Percentiles rank a stretch among this genome's conserved stretches.
Conservation (phyloP, 2,113 vertebrate genomes). For the Austrofundulus limnaeus region DNA sequence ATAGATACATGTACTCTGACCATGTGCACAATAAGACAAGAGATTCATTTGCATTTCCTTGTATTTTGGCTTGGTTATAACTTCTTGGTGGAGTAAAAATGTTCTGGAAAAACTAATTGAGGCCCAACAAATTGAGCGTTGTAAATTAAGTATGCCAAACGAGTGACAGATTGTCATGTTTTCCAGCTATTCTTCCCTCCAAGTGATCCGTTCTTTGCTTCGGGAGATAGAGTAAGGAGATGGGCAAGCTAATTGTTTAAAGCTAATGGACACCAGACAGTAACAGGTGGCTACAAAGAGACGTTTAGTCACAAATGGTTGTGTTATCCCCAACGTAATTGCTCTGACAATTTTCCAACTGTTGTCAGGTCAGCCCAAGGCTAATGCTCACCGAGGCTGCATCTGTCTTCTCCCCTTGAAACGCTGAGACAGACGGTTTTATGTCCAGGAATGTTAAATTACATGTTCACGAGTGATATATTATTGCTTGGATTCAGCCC, state of each 20-base stretch:
- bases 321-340: slow-evolving; percentile 63
- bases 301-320: slow-evolving; percentile 50
- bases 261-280: slow-evolving; percentile 46
- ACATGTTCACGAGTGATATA: slow-evolving; percentile 42
- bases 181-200: background rate
- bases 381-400: slow-evolving; percentile 46
- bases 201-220: background rate
- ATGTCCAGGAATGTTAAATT: slow-evolving; percentile 41
- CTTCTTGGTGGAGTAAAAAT: slow-evolving; percentile 11
- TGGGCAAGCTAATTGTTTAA: slow-evolving; percentile 51
- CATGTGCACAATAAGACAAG: slow-evolving; percentile 22
- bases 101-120: background rate
- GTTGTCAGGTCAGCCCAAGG: slow-evolving; percentile 55
- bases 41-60: slow-evolving; percentile 36
- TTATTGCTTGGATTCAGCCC: slow-evolving; percentile 47
- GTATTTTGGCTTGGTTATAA: slow-evolving; percentile 19
- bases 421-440: slow-evolving; percentile 36
- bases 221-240: slow-evolving; percentile 19
- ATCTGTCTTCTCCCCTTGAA: slow-evolving; percentile 29
- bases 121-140: background rate
- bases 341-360: slow-evolving; percentile 57
- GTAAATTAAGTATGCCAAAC: background rate
- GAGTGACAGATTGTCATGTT: slow-evolving; percentile 12
- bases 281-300: slow-evolving; percentile 61
- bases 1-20: slow-evolving; percentile 19